Evolutionary conservation across 2,888 invertebrate genomes (phyloP), one percentile per base, ranked within the genome.

Genomic region (Drosophila borealis): DNA sequence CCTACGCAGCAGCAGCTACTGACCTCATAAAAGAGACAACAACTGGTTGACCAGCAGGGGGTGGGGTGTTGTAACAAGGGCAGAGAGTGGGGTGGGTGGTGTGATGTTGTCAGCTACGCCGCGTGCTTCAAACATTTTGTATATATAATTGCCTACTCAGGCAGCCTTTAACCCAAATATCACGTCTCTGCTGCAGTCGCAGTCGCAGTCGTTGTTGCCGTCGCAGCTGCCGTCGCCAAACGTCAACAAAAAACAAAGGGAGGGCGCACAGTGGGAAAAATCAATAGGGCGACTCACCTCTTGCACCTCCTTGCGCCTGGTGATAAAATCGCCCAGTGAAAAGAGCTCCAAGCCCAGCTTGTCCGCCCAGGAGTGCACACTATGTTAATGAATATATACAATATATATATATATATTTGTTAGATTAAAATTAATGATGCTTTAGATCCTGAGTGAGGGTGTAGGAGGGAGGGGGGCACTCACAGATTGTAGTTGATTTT

Each of bases 301-400:
- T 91, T 96, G 95, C 70, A 97, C 96, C 91, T 95, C 95, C 89
- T 95, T 95, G 90, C 96, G 94, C 89, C 96, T 94, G 63, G 96
- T 96, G 83, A 96, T 96, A 91, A 96, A 95, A 90, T 96, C 96
- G 63, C 96, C 96, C 86, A 96, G 94, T 91, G 96, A 95, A 93
- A 95, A 96, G 79, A 97, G 92, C 92, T 97, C 96, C 89, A 95
- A 95, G 54, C 96, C 96, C 75, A 96, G 93, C 92, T 96, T 96
- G 91, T 96, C 95, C 33, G 96, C 96, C 97, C 97, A 97, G 90
- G 95, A 94, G 92, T 95, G 95, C 59, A 96, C 96, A 82, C 96
- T 96, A 72, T 84, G 17, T 10, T 41, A 17, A n/a, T 21, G 11
- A 14, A 44, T 11, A 34, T 45, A 21, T 29, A 29, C 11, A 9